Conservation (phyloP, 2,888 invertebrate genomes). For the Steinernema carpocapsae region DNA sequence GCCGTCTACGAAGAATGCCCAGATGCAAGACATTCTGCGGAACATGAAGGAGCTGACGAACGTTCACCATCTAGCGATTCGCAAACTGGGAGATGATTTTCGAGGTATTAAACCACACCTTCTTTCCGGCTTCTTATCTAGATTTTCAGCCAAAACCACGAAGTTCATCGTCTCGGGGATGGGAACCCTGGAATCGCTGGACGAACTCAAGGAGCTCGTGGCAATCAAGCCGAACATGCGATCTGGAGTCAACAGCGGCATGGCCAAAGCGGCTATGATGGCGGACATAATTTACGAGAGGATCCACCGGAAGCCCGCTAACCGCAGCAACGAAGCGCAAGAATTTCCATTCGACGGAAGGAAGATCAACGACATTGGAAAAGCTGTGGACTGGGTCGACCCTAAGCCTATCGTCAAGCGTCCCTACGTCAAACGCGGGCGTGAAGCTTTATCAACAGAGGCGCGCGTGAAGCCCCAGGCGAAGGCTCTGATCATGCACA, state of each 20-base stretch:
- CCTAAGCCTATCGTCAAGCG: no score
- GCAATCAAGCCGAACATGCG: conserved; percentile 21
- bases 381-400: no score
- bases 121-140: neutral
- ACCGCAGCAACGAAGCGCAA: no score
- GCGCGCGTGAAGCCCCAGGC: no score
- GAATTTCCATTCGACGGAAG: no score
- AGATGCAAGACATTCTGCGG: neutral
- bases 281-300: conserved; percentile 16
- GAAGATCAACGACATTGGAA: no score
- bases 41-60: neutral
- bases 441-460: no score
- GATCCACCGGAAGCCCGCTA: conserved; percentile 6
- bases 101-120: neutral
- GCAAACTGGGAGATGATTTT: neutral
- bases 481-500: no score
- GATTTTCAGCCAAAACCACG: neutral
- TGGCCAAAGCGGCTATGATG: conserved; percentile 4
- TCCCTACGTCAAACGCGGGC: no score
- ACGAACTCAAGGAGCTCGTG: neutral
- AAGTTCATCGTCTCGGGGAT: conserved; percentile 5
- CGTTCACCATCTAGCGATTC: conserved; percentile 16
- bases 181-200: conserved; percentile 4
- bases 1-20: neutral
- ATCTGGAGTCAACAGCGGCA: neutral